phyloP scores from a whole-genome alignment of 2,888 invertebrate species.

The Allophyes oxyacanthae region DNA sequence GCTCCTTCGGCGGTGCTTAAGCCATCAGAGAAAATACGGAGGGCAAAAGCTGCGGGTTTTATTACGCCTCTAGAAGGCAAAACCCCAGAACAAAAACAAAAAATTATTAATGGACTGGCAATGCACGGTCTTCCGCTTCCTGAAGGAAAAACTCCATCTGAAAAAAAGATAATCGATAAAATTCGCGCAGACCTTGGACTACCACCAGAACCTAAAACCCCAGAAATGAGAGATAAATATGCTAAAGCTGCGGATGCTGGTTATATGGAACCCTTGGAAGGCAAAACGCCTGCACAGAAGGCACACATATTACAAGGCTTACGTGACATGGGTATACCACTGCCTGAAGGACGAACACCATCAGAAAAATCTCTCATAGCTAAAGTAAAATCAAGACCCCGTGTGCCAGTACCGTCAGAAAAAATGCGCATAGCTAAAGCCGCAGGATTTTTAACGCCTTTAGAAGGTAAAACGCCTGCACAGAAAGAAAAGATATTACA shows the following conservation, averaged over 20 bases:
- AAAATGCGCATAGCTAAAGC: conserved; percentile 13
- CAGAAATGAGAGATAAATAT: conserved; percentile 14
- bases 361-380: conserved; percentile 22
- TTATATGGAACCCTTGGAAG: conserved; percentile 10
- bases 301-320: conserved; percentile 14
- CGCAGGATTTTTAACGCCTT: conserved; percentile 43
- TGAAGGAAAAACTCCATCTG: conserved; percentile 53
- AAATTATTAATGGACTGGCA: conserved; percentile 21
- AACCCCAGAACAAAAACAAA: conserved; percentile 20
- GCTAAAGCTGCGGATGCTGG: conserved; percentile 16
- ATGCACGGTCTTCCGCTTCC: conserved; percentile 56
- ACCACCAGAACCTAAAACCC: conserved; percentile 21
- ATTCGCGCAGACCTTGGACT: conserved; percentile 46
- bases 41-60: conserved; percentile 1
- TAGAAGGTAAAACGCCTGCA: conserved; percentile 51
- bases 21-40: conserved; percentile 16
- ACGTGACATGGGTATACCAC: conserved; percentile 11
- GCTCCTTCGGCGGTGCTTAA: not conserved
- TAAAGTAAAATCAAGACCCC: conserved; percentile 23
- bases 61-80: conserved; percentile 16
- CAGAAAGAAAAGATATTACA: conserved; percentile 56
- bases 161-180: conserved; percentile 49
- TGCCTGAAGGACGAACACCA: conserved; percentile 20
- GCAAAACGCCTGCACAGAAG: conserved; percentile 17
- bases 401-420: conserved; percentile 3